Evolutionary conservation across 2,888 invertebrate species (phyloP).

Genomic region (Norana najaformis): DNA sequence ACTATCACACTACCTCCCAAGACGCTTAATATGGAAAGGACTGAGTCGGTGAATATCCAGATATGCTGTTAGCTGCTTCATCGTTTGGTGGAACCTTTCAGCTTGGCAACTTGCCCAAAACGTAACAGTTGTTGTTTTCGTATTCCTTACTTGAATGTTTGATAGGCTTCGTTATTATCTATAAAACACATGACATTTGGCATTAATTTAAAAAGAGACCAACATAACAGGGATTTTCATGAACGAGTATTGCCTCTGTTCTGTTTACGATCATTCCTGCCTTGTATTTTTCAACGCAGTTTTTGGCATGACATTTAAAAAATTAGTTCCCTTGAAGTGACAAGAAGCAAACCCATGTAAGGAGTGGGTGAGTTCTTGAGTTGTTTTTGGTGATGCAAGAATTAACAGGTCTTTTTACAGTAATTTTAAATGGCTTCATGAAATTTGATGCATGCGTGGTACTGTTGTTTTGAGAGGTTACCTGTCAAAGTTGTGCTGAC

Average conservation of each 20-base stretch:
- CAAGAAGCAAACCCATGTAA: not conserved
- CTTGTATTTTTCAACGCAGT: not conserved
- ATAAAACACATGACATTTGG: not conserved
- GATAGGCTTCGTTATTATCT: not conserved
- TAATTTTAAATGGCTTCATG: not conserved
- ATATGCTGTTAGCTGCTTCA: not conserved
- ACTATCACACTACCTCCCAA: no score
- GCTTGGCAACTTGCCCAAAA: not conserved
- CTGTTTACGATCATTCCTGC: constrained; percentile 1
- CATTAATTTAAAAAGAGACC: not conserved
- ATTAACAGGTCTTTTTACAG: not conserved
- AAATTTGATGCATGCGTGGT: not conserved
- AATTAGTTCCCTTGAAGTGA: not conserved
- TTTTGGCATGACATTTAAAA: not conserved
- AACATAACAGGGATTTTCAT: not conserved
- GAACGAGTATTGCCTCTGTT: not conserved
- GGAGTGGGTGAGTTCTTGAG: not conserved
- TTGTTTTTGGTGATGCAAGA: not conserved
- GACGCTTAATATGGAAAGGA: not conserved
- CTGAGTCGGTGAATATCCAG: not conserved
- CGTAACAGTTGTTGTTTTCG: not conserved
- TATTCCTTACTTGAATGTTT: not conserved
- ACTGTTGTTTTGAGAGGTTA: not conserved
- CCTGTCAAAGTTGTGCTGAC: not conserved
- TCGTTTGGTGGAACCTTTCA: not conserved